phyloP scores from a whole-genome alignment of 1,140 invertebrate species.

The Drosophila novamexicana region DNA sequence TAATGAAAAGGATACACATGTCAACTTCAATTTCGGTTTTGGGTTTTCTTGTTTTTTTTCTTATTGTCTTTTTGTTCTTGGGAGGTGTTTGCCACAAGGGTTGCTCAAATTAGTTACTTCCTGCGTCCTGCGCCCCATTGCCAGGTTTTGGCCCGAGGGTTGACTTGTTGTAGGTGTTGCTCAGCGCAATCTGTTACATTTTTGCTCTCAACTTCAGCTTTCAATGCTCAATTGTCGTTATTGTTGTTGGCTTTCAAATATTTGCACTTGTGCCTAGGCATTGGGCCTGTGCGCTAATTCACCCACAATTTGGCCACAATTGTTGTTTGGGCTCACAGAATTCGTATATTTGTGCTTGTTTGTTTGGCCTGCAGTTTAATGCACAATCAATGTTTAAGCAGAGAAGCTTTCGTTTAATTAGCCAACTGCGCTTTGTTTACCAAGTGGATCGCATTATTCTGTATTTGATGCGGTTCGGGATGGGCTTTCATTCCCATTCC shows the following conservation, averaged over 20 bases:
- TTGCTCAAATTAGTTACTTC: constrained; percentile 80
- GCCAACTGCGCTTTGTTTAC: constrained; percentile 62
- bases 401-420: constrained; percentile 73
- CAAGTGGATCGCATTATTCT: constrained; percentile 22
- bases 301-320: constrained; percentile 62
- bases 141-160: constrained; percentile 44
- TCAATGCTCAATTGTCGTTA: constrained; percentile 12
- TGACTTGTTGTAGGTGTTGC: constrained; percentile 70
- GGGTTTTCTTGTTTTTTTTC: constrained; percentile 43
- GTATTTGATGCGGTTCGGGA: not conserved
- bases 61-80: constrained; percentile 41
- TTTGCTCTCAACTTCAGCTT: constrained; percentile 37
- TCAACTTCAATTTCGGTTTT: constrained; percentile 81
- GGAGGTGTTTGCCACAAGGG: constrained; percentile 78
- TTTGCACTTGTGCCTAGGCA: constrained; percentile 67
- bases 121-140: constrained; percentile 29
- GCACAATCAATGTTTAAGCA: constrained; percentile 72
- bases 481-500: not conserved
- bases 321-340: constrained; percentile 47
- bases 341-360: constrained; percentile 58
- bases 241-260: constrained; percentile 71
- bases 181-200: constrained; percentile 78
- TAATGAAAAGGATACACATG: constrained; percentile 84
- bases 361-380: constrained; percentile 74
- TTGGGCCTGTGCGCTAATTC: constrained; percentile 56